phyloP scores from a whole-genome alignment of 2,888 invertebrate species.

The Apoda limacodes region DNA sequence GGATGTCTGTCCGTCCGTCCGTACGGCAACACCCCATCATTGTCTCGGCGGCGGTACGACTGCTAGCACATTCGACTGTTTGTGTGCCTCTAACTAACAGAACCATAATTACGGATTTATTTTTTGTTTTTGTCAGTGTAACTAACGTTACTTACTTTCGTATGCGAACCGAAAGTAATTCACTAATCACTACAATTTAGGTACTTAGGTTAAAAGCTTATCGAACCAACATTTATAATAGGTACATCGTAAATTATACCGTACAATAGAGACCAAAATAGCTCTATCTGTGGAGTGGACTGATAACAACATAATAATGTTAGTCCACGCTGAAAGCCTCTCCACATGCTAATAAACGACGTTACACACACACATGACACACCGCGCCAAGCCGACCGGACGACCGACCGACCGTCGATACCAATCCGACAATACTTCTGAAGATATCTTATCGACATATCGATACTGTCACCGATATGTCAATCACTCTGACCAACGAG shows the following conservation, averaged over 20 bases:
- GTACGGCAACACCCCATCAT: slow-evolving; percentile 23
- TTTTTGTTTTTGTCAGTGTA: too few species aligned
- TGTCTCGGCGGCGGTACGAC: slow-evolving; percentile 17
- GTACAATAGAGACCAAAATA: too few species aligned
- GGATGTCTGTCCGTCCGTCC: slow-evolving; percentile 39
- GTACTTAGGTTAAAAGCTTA: too few species aligned
- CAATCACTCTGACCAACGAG: too few species aligned
- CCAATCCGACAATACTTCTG: too few species aligned
- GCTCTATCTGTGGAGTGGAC: slow-evolving; percentile 9
- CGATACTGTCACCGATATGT: too few species aligned
- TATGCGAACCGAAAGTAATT: too few species aligned
- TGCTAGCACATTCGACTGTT: slow-evolving; percentile 16
- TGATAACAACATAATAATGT: slow-evolving; percentile 1
- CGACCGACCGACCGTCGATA: slow-evolving; percentile 27
- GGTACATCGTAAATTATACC: too few species aligned
- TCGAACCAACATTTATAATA: too few species aligned
- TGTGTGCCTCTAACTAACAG: slow-evolving; percentile 1
- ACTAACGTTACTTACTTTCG: too few species aligned
- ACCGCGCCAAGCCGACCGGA: slow-evolving; percentile 24
- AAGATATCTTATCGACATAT: too few species aligned
- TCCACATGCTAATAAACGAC: slow-evolving; percentile 39
- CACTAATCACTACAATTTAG: too few species aligned
- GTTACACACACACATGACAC: slow-evolving; percentile 27
- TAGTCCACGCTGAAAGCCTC: slow-evolving; percentile 26
- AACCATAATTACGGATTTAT: slow-evolving; percentile 10